Evolutionary conservation across 2,888 invertebrate species (phyloP).

Genomic region (Coelinius sp.): DNA sequence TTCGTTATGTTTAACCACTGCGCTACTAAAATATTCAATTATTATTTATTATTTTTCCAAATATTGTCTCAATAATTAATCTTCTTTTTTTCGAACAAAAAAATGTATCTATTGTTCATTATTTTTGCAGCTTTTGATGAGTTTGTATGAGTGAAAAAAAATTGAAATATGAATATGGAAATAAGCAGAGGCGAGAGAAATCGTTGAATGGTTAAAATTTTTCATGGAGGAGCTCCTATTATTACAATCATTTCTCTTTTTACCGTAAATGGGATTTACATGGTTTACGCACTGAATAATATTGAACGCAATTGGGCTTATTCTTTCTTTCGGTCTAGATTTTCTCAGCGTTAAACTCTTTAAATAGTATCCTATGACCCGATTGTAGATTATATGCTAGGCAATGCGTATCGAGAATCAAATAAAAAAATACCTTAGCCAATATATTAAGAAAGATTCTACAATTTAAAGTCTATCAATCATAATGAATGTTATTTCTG

Average conservation of each 20-base stretch:
- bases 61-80: neutral
- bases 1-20: no score
- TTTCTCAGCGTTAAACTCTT: constrained; percentile 4
- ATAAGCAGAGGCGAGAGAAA: neutral
- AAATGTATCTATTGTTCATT: neutral
- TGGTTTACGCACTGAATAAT: constrained; percentile 26
- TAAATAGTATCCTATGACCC: constrained; percentile 7
- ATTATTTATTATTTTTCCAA: neutral
- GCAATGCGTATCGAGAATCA: neutral
- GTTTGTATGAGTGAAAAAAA: neutral
- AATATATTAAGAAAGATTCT: constrained; percentile 10
- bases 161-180: neutral
- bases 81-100: neutral
- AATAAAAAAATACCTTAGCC: neutral
- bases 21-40: neutral
- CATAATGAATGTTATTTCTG: neutral
- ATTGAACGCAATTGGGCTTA: constrained; percentile 5
- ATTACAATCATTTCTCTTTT: neutral
- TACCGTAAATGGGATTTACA: constrained; percentile 1
- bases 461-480: constrained; percentile 5
- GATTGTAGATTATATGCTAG: neutral
- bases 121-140: neutral
- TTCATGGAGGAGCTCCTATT: neutral
- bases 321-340: constrained; percentile 9
- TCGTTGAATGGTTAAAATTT: neutral